Conservation (phyloP, 2,797 vertebrate genomes). For the Remorina albescens region DNA sequence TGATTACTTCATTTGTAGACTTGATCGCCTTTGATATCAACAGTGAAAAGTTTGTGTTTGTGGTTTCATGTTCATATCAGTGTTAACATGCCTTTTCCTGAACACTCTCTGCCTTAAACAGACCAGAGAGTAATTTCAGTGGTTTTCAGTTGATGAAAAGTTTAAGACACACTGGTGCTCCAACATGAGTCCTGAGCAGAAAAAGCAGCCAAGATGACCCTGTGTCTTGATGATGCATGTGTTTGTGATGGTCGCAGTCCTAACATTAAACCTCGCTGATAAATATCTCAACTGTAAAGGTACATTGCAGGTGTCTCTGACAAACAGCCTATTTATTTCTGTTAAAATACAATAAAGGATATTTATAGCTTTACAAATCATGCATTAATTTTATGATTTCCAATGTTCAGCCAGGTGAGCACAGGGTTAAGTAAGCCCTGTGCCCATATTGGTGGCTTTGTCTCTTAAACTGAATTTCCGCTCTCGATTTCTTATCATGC, state of each 20-base stretch:
- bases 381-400: neutral
- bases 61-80: neutral
- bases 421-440: neutral
- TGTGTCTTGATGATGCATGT: neutral
- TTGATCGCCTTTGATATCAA: neutral
- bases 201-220: neutral
- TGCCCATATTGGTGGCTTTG: neutral
- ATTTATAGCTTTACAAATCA: neutral
- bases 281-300: too few species aligned
- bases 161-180: neutral
- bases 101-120: slow-evolving; percentile 4
- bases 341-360: neutral
- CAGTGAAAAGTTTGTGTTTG: neutral
- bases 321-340: slow-evolving; percentile 1
- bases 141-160: slow-evolving; percentile 36
- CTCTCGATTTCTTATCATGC: slow-evolving; percentile 30
- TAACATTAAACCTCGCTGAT: neutral
- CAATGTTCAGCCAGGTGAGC: neutral
- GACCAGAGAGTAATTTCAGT: slow-evolving; percentile 36
- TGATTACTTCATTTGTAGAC: neutral
- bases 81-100: neutral
- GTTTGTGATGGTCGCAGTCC: neutral
- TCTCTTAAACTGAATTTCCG: slow-evolving; percentile 11
- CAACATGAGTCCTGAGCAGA: neutral
- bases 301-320: too few species aligned